Conservation (phyloP, 2,888 invertebrate genomes). For the Archaeoteleia sp. region DNA sequence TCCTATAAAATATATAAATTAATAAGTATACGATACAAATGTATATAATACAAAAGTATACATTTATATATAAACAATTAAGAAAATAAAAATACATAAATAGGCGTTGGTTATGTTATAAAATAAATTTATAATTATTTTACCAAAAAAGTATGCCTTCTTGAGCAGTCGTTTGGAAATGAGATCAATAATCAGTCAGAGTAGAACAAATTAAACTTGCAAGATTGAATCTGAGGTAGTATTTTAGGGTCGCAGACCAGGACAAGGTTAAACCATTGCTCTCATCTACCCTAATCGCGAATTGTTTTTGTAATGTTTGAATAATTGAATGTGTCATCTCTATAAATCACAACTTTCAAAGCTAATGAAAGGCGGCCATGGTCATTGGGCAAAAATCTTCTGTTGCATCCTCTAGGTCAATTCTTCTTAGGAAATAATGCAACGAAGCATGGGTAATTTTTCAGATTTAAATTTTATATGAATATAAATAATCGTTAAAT, state of each 20-base stretch:
- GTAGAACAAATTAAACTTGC: conserved; percentile 26
- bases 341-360: conserved; percentile 56
- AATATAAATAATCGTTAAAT: no score
- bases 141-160: conserved; percentile 7
- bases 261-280: conserved; percentile 35
- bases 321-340: conserved; percentile 48
- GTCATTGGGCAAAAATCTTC: conserved; percentile 55
- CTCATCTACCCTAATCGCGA: conserved; percentile 39
- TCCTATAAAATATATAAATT: no score
- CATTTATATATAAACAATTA: no score
- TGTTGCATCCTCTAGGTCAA: no score
- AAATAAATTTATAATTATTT: no score
- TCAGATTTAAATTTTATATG: no score
- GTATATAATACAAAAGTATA: no score
- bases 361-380: conserved; percentile 63
- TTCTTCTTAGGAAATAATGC: no score
- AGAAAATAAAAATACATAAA: conserved; percentile 9
- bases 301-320: conserved; percentile 50
- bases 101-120: conserved; percentile 13
- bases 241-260: conserved; percentile 36
- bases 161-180: conserved; percentile 11
- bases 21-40: no score
- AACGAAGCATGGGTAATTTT: no score
- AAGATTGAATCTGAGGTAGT: conserved; percentile 27
- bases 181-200: conserved; percentile 40